Evolutionary conservation across 2,888 invertebrate genomes (phyloP).

Genomic region (Sepioteuthis lessoniana): DNA sequence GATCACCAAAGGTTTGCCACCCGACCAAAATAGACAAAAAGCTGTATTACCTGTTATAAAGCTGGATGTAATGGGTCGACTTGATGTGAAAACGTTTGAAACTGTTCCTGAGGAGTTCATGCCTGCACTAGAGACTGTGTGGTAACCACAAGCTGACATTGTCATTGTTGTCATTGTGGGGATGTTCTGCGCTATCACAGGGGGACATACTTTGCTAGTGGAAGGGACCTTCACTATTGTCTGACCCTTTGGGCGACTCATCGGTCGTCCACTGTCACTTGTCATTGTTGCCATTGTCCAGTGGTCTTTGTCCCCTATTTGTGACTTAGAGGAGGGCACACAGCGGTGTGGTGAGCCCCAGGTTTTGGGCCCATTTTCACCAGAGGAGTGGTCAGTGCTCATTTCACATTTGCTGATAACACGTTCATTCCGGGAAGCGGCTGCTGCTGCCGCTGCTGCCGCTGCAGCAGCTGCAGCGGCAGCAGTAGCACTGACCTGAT

Average conservation of each 20-base stretch:
- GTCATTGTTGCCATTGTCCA: not conserved
- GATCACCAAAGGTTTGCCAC: no score
- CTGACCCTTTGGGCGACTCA: constrained; percentile 36
- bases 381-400: not conserved
- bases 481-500: not conserved
- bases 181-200: constrained; percentile 45
- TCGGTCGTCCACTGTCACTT: constrained; percentile 4
- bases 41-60: constrained; percentile 34
- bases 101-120: constrained; percentile 25
- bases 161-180: constrained; percentile 48
- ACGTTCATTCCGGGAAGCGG: constrained; percentile 11
- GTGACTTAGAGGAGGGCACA: constrained; percentile 11
- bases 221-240: constrained; percentile 39
- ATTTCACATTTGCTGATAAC: constrained; percentile 38
- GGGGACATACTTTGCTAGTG: constrained; percentile 39
- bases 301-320: not conserved
- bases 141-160: constrained; percentile 34
- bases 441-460: not conserved
- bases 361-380: not conserved
- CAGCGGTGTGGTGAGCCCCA: constrained; percentile 36
- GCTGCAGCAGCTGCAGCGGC: not conserved
- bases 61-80: constrained; percentile 42
- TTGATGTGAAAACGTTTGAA: constrained; percentile 40
- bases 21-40: not conserved
- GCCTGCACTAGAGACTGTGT: constrained; percentile 44